These are phyloP conservation scores for Tragelaphus scriptus DNA, from an alignment of 2,113 vertebrate genomes.

Conservation along the genomic window DNA sequence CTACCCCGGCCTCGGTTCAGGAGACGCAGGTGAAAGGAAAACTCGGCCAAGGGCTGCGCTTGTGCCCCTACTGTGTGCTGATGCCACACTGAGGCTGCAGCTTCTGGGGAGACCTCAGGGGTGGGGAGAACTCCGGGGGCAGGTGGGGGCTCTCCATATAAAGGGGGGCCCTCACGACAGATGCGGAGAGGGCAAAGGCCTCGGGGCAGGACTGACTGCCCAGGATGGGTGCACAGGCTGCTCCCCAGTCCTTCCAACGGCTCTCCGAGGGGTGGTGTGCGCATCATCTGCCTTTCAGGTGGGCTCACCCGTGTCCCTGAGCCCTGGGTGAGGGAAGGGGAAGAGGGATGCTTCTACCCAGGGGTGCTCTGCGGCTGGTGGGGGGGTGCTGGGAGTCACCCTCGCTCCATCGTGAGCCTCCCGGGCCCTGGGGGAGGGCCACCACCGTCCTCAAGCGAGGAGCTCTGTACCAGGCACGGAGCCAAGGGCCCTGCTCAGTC, in stretches of 20 bases:
- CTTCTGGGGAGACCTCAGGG: too few species aligned
- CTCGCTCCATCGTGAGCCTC: accelerated
- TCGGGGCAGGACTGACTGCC: accelerated
- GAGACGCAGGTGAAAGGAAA: accelerated
- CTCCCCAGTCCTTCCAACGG: accelerated
- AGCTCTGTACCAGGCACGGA: accelerated
- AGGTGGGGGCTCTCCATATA: too few species aligned
- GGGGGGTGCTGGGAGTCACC: too few species aligned
- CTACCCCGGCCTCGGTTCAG: accelerated
- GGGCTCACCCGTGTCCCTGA: accelerated
- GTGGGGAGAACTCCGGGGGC: accelerated
- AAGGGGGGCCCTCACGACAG: accelerated
- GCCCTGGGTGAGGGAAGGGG: accelerated
- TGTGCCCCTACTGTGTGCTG: accelerated
- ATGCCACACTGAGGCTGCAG: too few species aligned
- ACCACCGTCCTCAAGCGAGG: accelerated
- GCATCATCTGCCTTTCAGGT: accelerated
- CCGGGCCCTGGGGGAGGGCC: neutral
- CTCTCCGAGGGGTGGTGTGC: accelerated
- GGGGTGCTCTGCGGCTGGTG: accelerated
- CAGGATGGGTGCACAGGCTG: accelerated
- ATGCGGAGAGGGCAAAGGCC: neutral
- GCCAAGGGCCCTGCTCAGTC: neutral
- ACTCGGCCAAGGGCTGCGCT: accelerated
- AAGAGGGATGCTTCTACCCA: neutral